A percentile compares a stretch with the other conserved stretches of the same genome.
Evolutionary conservation across 2,113 vertebrate genomes (phyloP).

Genomic region (Anolis carolinensis): DNA sequence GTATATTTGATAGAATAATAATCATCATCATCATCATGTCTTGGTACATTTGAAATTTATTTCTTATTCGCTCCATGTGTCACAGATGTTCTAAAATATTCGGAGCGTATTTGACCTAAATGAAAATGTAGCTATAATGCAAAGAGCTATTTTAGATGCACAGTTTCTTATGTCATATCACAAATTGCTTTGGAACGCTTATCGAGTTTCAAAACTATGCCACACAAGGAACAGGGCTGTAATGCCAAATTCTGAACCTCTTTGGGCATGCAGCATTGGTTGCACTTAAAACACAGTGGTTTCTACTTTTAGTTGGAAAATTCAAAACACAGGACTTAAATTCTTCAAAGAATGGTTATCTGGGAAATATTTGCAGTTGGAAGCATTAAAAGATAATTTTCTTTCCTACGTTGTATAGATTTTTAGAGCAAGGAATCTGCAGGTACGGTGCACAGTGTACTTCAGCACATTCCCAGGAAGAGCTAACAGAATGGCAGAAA

Average conservation of each 20-base stretch:
- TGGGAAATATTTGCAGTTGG: not conserved
- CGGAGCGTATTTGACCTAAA: not conserved
- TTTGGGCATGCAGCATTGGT: not conserved
- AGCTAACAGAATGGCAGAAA: slow-evolving; percentile 97
- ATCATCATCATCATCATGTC: no score
- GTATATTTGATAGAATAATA: no score
- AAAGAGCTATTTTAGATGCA: not conserved
- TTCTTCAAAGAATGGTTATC: slow-evolving; percentile 7
- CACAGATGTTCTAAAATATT: not conserved
- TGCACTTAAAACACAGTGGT: not conserved
- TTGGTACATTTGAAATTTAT: not conserved
- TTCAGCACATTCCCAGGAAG: slow-evolving; percentile 97
- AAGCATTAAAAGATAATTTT: slow-evolving; percentile 41
- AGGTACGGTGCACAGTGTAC: slow-evolving; percentile 98
- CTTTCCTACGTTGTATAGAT: slow-evolving; percentile 79
- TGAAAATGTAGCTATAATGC: not conserved
- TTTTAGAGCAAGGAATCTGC: slow-evolving; percentile 96
- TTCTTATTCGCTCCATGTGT: not conserved
- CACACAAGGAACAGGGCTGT: not conserved
- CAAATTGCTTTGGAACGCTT: not conserved
- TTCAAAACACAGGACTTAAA: not conserved
- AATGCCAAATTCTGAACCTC: not conserved
- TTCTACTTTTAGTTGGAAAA: not conserved
- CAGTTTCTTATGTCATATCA: not conserved
- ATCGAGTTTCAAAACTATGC: not conserved